Evolutionary conservation across 2,797 vertebrate genomes (phyloP).

Genomic region (Eulemur albifrons): DNA sequence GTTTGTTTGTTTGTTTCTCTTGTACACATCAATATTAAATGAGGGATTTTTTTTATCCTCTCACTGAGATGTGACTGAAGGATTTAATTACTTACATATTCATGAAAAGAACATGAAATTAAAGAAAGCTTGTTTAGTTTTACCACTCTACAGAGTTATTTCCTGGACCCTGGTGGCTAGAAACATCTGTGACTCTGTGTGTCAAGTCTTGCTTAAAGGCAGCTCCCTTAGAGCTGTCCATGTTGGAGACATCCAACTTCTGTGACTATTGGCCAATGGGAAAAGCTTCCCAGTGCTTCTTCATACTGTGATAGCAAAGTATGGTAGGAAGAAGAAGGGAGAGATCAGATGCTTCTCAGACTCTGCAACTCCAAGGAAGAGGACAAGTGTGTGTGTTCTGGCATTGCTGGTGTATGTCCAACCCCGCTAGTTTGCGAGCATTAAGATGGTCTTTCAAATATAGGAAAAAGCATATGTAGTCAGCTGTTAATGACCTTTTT

Average conservation of each 20-base stretch:
- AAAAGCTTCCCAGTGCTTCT: background rate
- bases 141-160: background rate
- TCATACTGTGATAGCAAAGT: background rate
- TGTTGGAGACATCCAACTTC: background rate
- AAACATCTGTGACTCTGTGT: background rate
- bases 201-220: background rate
- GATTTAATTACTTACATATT: conserved; percentile 58
- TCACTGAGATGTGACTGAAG: conserved; percentile 9
- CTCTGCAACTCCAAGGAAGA: background rate
- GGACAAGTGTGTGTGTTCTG: background rate
- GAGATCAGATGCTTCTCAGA: background rate
- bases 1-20: conserved; percentile 80
- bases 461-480: background rate
- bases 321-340: background rate
- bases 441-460: background rate
- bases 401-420: background rate
- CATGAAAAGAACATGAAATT: conserved; percentile 31
- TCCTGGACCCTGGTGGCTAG: background rate
- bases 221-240: background rate
- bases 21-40: conserved; percentile 79
- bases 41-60: conserved; percentile 37
- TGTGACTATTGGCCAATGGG: background rate
- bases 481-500: background rate
- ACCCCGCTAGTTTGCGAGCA: background rate
- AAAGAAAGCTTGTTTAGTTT: conserved; percentile 38